Evolutionary conservation across 2,797 vertebrate genomes (phyloP), one percentile per base, ranked within the genome.

Genomic region (Characodon lateralis): DNA sequence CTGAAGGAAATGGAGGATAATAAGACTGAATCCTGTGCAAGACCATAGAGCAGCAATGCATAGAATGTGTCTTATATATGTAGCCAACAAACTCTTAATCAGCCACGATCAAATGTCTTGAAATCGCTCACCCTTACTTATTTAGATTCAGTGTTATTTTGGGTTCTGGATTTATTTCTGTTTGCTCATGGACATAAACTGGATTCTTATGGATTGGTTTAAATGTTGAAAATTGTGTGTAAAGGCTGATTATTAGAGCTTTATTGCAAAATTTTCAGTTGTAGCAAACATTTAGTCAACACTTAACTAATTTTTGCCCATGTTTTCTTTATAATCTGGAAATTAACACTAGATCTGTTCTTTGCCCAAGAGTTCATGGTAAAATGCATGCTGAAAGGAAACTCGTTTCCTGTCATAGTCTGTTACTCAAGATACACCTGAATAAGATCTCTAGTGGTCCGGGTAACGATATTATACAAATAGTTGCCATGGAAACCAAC

Each of bases 401-500:
- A 76, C 82, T 56, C 81, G 76, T 76, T 84, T 83, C 80, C 83
- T 77, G 84, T 78, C 82, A 14, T 51, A 69, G 72, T 39, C 77
- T 76, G 88, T 91, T 92, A 82, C 84, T 92, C 89, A 53, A 26
- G 26, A 76, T 70, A 65, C 83, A 89, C 90, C 88, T 89, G 89
- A 90, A 91, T 81, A 82, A 92, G 76, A 87, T 90, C 88, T 81
- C 79, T 82, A 58, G 43, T 5, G 75, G 80, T 78, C 80, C 74
- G 68, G 89, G 87, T 89, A 89, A 86, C 91, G 83, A 91, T 89
- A 69, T 69, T 69, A 71, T 87, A 77, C 83, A 77, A 76, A 75
- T 13, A 55, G 87, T 94, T 79, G 12, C 91, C 89, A 87, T 85
- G 90, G 92, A 81, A 93, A 94, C 94, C 86, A 84, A 59, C 91